A percentile compares a stretch with the other conserved stretches of the same genome.
Conservation (phyloP, 2,797 vertebrate genomes). For the Staurois parvus region DNA sequence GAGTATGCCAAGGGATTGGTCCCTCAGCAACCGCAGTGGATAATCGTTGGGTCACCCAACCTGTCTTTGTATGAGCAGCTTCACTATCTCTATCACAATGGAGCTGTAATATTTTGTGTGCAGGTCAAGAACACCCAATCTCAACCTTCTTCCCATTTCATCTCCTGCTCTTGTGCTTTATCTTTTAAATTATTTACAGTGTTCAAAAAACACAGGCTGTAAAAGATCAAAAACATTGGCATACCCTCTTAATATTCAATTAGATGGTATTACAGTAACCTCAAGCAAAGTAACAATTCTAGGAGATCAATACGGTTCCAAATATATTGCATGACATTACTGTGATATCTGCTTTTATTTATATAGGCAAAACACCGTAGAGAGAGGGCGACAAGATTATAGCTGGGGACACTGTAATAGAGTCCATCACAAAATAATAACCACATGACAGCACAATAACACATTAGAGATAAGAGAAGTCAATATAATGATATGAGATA, state of each 20-base stretch:
- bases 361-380: constrained; percentile 17
- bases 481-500: constrained; percentile 42
- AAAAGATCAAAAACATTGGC: constrained; percentile 31
- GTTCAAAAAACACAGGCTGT: constrained; percentile 21
- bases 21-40: neutral
- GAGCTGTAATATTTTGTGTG: neutral
- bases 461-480: constrained; percentile 44
- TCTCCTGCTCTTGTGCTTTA: constrained; percentile 21
- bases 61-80: neutral
- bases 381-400: constrained; percentile 1
- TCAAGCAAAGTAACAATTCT: constrained; percentile 38
- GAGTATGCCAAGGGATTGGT: neutral
- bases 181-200: constrained; percentile 39
- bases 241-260: constrained; percentile 42
- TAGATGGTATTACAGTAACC: constrained; percentile 47
- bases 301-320: constrained; percentile 37
- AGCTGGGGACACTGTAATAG: constrained; percentile 26
- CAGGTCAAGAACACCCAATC: constrained; percentile 7
- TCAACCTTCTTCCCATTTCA: constrained; percentile 1
- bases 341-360: constrained; percentile 34
- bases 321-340: constrained; percentile 27
- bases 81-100: neutral
- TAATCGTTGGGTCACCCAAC: neutral
- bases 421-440: constrained; percentile 54
- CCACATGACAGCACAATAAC: constrained; percentile 46